Evolutionary conservation across 2,888 invertebrate species (phyloP), one percentile per base, ranked within the genome.

Genomic region (Rosalia funebris): DNA sequence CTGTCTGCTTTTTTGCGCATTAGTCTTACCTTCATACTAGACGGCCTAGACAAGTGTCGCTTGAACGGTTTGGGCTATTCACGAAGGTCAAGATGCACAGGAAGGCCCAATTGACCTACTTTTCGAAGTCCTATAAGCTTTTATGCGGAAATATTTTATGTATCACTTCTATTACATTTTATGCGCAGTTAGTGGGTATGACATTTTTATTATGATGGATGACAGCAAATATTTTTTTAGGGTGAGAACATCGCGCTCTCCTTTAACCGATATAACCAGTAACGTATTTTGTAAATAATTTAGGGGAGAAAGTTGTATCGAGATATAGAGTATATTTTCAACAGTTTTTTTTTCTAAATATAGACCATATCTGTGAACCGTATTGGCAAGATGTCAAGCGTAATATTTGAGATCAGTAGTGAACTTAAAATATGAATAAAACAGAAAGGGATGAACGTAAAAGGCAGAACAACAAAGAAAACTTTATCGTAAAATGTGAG

Each of bases 91-190:
- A 36, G 48, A 57, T 60, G 54, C 17, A 53, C 62, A 66, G 63
- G 65, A 65, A 62, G 60, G 57, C 59, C 45, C 61, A 66, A 60
- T 63, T 69, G 66, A 69, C 69, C 68, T 59, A 68, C 55, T 59
- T 68, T 53, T 57, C 11, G 34, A 41, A 48, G 10, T 44, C 32
- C 11, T 48, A 19, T 20, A 20, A 16, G 19, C 31, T 57, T 17
- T 41, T 32, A 39, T 17, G 41, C 31, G 56, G 56, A 56, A 56
- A 56, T 47, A 50, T 50, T 50, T 50, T 34, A 50, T 15, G 50
- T 50, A 50, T 39, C 50, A 50, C 37, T 50, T 50, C 50, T 50
- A 50, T 50, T 50, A 50, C 16, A 39, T 50, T 39, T 36, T 48
- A 44, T 11, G n/a, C 19, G 11, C 20, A 44, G 20, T 44, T 34